Percentiles rank a stretch among this genome's conserved stretches.
phyloP scores from a whole-genome alignment of 2,797 vertebrate genomes.

The Lacerta viridis region DNA sequence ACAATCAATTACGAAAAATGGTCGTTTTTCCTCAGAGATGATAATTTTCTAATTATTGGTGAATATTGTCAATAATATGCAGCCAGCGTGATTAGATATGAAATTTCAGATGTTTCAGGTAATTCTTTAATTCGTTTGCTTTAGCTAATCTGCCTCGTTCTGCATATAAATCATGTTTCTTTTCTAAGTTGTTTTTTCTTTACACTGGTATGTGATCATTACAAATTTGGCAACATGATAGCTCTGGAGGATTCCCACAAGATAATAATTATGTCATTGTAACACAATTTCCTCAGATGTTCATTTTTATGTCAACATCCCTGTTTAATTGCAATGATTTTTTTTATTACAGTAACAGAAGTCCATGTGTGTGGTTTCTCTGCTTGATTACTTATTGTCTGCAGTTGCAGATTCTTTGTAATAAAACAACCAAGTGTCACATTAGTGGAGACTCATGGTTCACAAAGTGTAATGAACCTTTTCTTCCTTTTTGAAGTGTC shows the following conservation, averaged over 20 bases:
- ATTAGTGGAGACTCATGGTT: too few species aligned
- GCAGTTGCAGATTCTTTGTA: neutral
- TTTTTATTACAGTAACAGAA: conserved; percentile 41
- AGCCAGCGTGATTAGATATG: conserved; percentile 55
- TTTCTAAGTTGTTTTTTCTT: conserved; percentile 41
- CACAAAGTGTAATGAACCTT: too few species aligned
- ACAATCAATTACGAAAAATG: conserved; percentile 50
- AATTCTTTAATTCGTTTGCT: conserved; percentile 27
- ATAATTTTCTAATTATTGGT: conserved; percentile 50
- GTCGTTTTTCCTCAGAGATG: conserved; percentile 53
- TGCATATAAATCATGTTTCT: conserved; percentile 37
- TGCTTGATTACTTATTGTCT: neutral
- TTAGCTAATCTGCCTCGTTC: conserved; percentile 32
- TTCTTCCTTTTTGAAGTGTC: too few species aligned
- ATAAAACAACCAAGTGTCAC: neutral
- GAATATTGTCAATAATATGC: conserved; percentile 54
- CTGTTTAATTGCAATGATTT: conserved; percentile 43
- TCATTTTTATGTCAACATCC: conserved; percentile 52
- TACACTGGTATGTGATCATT: conserved; percentile 17
- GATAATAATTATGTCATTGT: conserved; percentile 25
- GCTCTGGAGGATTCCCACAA: conserved; percentile 17
- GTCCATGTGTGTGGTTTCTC: neutral
- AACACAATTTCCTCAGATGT: conserved; percentile 49
- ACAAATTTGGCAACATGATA: conserved; percentile 32
- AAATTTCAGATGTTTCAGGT: conserved; percentile 36